phyloP scores from a whole-genome alignment of 2,797 vertebrate species.

The Trematocara caparti region DNA sequence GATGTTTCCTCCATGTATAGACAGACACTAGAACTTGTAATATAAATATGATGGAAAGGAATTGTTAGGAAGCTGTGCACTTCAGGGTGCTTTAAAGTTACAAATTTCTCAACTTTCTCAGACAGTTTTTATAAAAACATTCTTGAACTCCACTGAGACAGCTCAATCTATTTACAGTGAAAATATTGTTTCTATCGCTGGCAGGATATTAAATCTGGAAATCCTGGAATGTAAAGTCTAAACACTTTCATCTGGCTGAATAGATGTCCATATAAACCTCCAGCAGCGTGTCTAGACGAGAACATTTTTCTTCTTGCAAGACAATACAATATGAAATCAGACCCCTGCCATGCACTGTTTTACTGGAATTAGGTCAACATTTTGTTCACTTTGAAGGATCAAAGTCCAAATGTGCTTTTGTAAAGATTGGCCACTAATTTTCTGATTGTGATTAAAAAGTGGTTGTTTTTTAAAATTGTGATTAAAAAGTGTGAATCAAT shows the following conservation, averaged over 20 bases:
- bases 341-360: background rate
- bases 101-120: background rate
- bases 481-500: background rate
- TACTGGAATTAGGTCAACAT: background rate
- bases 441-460: background rate
- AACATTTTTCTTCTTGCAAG: background rate
- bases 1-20: background rate
- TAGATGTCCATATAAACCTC: background rate
- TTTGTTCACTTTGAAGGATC: background rate
- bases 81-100: background rate
- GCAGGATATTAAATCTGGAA: conserved; percentile 11
- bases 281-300: background rate
- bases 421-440: background rate
- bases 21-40: background rate
- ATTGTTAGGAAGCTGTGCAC: background rate
- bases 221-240: conserved; percentile 27
- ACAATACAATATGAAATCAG: background rate
- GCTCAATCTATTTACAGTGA: background rate
- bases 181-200: conserved; percentile 15
- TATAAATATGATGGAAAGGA: background rate
- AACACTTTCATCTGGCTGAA: background rate
- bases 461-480: background rate
- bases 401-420: conserved; percentile 28
- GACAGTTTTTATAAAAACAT: background rate
- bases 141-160: background rate